Evolutionary conservation across 2,113 vertebrate species (phyloP), one percentile per base, ranked within the genome.

Genomic region (Phyllostomus discolor): DNA sequence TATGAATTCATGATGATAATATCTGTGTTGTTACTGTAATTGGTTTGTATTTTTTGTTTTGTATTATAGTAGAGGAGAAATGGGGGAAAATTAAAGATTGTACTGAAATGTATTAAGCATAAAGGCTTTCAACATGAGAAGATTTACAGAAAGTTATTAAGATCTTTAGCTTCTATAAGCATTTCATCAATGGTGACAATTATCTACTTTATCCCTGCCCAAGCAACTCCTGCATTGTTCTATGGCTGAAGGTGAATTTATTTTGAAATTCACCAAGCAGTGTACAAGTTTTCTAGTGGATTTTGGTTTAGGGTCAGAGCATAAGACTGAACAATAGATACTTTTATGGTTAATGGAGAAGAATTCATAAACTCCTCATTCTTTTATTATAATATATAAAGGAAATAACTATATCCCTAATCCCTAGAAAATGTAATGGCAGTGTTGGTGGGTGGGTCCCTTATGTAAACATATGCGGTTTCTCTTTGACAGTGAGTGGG

Each of bases 1-100:
- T 95, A n/a, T 92, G 19, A 96, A 93, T 96, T 97, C 20, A 69
- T 66, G 78, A 69, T 24, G 93, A 67, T 75, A 79, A 46, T 72
- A 76, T 26, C 59, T 89, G 67, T 41, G 15, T 80, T 66, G 26
- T 86, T 91, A 41, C 86, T 93, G 64, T 64, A 78, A 66, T 59
- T 91, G 38, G 38, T 64, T 90, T 82, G 43, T 33, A 57, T 67
- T 70, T 88, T 6, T 24, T 81, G 5, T 31, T 66, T 90, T 95
- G 28, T 78, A 84, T 67, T 79, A 75, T 88, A 87, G 19, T 64
- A 50, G 20, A 94, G 38, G 19, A 96, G 35, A 96, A 93, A 76
- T 54, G 5, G 31, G 50, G 8, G 80, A 59, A 35, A 16, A 19
- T 93, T 89, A 96, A 64, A n/a, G n/a, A 70, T 41, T 94, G 35